Evolutionary conservation across 1,140 invertebrate genomes (phyloP), one percentile per base, ranked within the genome.

Genomic region (Nylanderia fulva): DNA sequence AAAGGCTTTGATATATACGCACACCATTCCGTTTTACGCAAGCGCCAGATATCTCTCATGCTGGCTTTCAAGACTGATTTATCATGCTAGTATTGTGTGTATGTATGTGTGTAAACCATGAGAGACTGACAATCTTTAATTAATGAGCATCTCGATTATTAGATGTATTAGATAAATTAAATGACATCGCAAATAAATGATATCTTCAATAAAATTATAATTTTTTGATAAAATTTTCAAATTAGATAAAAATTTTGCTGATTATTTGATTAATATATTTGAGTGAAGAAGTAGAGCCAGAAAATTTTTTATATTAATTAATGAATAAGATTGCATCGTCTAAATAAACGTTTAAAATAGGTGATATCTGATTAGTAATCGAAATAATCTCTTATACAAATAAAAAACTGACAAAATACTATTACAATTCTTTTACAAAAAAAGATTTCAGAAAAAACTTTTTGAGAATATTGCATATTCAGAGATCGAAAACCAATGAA

Each of bases 81-180:
- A 91, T 87, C 90, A 72, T 58, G 36, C 6, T 11, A 27, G 24
- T 15, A 24, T 48, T 18, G 4, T 0, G 45, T 48, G 45, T 18
- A 0, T 0, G 45, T 48, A 15, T 42, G 21, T 48, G n/a, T 45
- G 74, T 52, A 76, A 90, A 72, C n/a, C 33, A 42, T 42, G 24
- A 48, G 45, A 48, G 15, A 60, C 79, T 86, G 75, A 90, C 64
- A 74, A 84, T 85, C 77, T 91, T 84, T 86, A 87, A 91, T 89
- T 84, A 60, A 68, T 83, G 83, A 90, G 89, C 39, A 84, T 24
- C 56, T 4, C 11, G 74, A 84, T 52, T 66, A 36, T 66, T 66
- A 66, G 52, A 0, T 42, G 42, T n/a, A 36, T 79, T 36, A 18
- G 3, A 15, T 48, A 87, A 91, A 85, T 39, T 13, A 68, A 58